Conservation (phyloP, 2,797 vertebrate species). For the Acanthornis magna region DNA sequence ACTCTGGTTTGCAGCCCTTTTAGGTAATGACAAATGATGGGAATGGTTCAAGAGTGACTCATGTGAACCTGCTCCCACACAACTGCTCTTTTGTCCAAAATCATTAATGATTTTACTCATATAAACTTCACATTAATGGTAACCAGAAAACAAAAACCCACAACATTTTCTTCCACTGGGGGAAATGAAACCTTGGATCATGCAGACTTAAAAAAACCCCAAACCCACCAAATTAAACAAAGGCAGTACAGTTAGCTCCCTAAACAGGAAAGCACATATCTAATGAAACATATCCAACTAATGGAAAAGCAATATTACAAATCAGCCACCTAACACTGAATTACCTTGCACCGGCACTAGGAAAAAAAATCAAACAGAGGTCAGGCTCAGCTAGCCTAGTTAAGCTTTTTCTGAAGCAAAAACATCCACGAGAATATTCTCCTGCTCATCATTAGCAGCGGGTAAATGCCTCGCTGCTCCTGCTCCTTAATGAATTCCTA, state of each 20-base stretch:
- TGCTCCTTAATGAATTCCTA: constrained; percentile 20
- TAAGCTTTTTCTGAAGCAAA: neutral
- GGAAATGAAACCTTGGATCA: neutral
- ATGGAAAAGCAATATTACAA: neutral
- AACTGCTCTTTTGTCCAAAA: neutral
- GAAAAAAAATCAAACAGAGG: neutral
- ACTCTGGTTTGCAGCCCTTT: neutral
- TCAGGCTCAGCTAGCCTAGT: neutral
- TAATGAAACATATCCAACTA: neutral
- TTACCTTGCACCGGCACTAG: neutral
- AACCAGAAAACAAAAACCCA: neutral
- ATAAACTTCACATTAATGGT: neutral
- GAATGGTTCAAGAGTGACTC: neutral
- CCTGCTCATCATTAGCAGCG: neutral
- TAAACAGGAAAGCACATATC: neutral
- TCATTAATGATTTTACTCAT: neutral
- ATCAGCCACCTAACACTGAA: neutral
- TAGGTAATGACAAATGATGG: neutral
- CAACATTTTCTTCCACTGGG: neutral
- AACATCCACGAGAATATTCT: neutral
- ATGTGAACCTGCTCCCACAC: neutral
- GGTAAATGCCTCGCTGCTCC: neutral
- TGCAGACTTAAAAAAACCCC: neutral
- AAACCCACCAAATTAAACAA: neutral
- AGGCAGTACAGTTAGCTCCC: neutral